Evolutionary conservation across 2,797 vertebrate genomes (phyloP).

Genomic region (Brachymystax lenok): DNA sequence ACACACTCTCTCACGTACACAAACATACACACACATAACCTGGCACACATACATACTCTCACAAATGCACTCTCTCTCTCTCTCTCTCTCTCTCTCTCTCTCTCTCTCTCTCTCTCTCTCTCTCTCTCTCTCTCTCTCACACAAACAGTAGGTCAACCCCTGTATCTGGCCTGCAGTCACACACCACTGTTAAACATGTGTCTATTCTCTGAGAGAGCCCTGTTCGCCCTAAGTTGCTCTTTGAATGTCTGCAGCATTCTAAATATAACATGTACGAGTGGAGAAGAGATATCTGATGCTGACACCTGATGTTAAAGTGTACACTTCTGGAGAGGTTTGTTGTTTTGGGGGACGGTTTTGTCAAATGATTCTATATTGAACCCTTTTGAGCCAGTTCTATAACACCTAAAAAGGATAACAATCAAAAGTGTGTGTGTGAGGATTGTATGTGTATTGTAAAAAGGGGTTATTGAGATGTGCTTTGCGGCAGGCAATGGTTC

Average conservation of each 20-base stretch:
- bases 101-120: not conserved
- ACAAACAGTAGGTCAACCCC: not conserved
- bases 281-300: not conserved
- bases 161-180: not conserved
- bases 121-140: not conserved
- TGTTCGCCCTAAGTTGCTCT: conserved; percentile 4
- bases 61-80: not conserved
- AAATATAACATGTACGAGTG: conserved; percentile 1
- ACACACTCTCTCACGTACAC: not conserved
- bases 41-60: too few relatives aligned
- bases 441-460: not conserved
- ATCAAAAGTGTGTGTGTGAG: not conserved
- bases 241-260: conserved; percentile 11
- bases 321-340: not conserved
- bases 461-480: not conserved
- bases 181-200: not conserved
- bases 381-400: not conserved
- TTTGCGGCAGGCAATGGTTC: not conserved
- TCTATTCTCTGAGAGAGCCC: not conserved
- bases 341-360: not conserved
- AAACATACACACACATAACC: too few relatives aligned
- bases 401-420: not conserved
- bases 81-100: not conserved
- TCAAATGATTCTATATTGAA: not conserved
- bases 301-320: not conserved